Conservation (phyloP, 2,888 invertebrate species). For the Agriopis aurantiaria region DNA sequence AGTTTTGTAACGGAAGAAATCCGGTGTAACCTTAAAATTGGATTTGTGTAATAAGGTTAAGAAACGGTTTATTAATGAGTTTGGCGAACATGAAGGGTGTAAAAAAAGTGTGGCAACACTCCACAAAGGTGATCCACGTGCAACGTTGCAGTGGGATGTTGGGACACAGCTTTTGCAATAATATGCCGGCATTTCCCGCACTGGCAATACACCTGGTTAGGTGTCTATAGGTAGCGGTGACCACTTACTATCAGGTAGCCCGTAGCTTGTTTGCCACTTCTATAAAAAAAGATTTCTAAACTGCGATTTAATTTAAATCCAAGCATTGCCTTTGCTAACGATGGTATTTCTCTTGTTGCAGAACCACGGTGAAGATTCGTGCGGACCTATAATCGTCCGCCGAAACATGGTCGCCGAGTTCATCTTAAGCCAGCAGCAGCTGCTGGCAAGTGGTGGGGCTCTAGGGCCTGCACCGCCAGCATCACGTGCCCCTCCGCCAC, state of each 20-base stretch:
- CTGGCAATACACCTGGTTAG: too few species aligned
- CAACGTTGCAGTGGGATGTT: slow-evolving; percentile 72
- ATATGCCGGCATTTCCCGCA: not conserved
- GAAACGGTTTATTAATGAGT: slow-evolving; percentile 75
- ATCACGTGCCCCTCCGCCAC: slow-evolving; percentile 71
- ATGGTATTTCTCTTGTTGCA: slow-evolving; percentile 75
- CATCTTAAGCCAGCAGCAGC: slow-evolving; percentile 90
- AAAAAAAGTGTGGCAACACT: slow-evolving; percentile 74
- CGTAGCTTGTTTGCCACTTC: too few species aligned
- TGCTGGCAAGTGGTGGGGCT: slow-evolving; percentile 73
- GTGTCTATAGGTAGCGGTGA: too few species aligned
- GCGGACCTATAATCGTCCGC: slow-evolving; percentile 84
- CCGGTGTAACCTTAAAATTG: slow-evolving; percentile 68
- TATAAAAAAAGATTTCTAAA: slow-evolving; percentile 62
- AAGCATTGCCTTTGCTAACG: slow-evolving; percentile 67
- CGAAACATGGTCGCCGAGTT: slow-evolving; percentile 96
- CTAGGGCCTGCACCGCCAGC: slow-evolving; percentile 74
- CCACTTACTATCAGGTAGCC: too few species aligned
- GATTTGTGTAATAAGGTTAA: slow-evolving; percentile 69
- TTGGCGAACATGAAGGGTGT: slow-evolving; percentile 73
- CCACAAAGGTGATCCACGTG: slow-evolving; percentile 78
- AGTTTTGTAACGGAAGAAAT: slow-evolving; percentile 71
- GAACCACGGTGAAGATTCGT: slow-evolving; percentile 80
- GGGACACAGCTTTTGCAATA: slow-evolving; percentile 77
- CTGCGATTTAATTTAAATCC: slow-evolving; percentile 57